A percentile compares a stretch with the other conserved stretches of the same genome.
Conservation (phyloP, 2,888 invertebrate species). For the Hybos culiciformis region DNA sequence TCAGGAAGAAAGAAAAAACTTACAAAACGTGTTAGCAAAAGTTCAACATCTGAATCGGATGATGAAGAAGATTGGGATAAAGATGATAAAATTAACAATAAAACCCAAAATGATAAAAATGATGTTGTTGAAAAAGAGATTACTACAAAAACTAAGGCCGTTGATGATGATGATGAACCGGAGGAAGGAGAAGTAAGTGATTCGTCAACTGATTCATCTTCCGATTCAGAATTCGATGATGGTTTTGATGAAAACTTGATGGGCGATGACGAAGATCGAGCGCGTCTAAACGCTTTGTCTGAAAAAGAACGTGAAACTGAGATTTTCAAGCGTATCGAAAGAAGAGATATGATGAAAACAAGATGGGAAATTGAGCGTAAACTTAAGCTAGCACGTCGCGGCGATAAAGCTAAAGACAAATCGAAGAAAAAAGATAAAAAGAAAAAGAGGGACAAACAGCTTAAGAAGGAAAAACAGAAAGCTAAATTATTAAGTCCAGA, state of each 20-base stretch:
- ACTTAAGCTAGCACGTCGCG: constrained; percentile 66
- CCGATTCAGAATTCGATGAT: constrained; percentile 84
- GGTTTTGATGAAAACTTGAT: constrained; percentile 94
- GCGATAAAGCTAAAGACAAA: constrained; percentile 49
- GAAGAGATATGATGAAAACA: constrained; percentile 84
- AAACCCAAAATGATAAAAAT: constrained; percentile 9
- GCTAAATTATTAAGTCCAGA: constrained; percentile 9
- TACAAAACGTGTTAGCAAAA: constrained; percentile 25
- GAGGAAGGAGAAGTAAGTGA: constrained; percentile 82
- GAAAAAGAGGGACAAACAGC: constrained; percentile 40
- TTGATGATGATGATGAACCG: constrained; percentile 49
- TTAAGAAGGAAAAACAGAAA: constrained; percentile 15
- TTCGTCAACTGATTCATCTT: constrained; percentile 40
- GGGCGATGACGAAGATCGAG: constrained; percentile 92
- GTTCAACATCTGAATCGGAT: constrained; percentile 26
- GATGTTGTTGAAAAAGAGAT: constrained; percentile 11
- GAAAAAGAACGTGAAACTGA: constrained; percentile 96
- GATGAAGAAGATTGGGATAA: constrained; percentile 33
- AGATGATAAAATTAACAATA: constrained; percentile 20
- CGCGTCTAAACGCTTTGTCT: constrained; percentile 78
- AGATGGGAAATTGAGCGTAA: constrained; percentile 94
- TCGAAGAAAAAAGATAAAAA: constrained; percentile 35
- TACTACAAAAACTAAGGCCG: constrained; percentile 3
- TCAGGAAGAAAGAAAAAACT: constrained; percentile 33
- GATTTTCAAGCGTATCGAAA: constrained; percentile 90